phyloP scores from a whole-genome alignment of 2,113 vertebrate species.

The Peucedramus taeniatus region DNA sequence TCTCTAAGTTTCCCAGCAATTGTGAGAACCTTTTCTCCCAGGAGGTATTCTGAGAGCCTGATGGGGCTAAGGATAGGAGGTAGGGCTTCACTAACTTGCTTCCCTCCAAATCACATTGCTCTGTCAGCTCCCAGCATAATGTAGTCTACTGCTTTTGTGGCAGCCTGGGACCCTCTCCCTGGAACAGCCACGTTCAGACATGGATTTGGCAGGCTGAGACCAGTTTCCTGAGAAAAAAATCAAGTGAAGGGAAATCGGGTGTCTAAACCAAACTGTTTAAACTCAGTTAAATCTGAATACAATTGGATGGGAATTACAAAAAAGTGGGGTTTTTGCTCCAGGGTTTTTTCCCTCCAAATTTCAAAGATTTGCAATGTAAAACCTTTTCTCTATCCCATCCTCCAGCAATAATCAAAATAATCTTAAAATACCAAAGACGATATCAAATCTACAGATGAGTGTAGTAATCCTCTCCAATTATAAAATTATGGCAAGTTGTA shows the following conservation, averaged over 20 bases:
- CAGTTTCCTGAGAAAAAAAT: background rate
- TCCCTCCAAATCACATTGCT: background rate
- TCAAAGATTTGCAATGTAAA: background rate
- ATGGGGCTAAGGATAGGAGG: background rate
- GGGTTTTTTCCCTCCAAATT: background rate
- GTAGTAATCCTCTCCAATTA: background rate
- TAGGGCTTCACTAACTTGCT: background rate
- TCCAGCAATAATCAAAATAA: background rate
- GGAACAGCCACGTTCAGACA: background rate
- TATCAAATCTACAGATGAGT: background rate
- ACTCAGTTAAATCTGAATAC: background rate
- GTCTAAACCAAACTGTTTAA: background rate
- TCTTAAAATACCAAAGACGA: background rate
- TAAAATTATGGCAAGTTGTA: background rate
- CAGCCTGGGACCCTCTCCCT: background rate
- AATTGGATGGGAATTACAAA: background rate
- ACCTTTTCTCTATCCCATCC: background rate
- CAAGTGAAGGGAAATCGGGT: background rate
- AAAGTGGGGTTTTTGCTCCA: background rate
- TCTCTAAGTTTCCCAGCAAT: constrained; percentile 26
- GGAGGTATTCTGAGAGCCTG: background rate
- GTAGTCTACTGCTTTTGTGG: background rate
- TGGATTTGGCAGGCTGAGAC: background rate
- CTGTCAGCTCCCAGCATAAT: background rate
- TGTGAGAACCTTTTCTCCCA: constrained; percentile 13